Evolutionary conservation across 2,888 invertebrate genomes (phyloP).

Genomic region (Scaeva pyrastri): DNA sequence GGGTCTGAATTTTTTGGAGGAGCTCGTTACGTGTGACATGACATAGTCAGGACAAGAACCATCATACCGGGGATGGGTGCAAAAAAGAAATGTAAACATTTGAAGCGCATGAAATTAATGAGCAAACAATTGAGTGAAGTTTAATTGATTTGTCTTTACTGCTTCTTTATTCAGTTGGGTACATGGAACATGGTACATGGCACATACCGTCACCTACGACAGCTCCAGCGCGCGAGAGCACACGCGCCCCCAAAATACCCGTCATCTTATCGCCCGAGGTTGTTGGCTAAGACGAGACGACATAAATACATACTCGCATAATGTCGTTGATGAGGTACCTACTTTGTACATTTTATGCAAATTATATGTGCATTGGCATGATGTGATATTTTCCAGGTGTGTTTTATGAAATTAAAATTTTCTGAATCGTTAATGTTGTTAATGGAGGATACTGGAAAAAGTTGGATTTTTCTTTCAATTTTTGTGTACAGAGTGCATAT

Average conservation of each 20-base stretch:
- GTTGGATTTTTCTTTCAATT: not conserved
- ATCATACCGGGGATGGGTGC: not conserved
- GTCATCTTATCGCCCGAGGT: slow-evolving; percentile 46
- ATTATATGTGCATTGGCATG: slow-evolving; percentile 49
- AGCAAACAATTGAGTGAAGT: slow-evolving; percentile 73
- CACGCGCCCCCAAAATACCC: not conserved
- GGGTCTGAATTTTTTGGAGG: slow-evolving; percentile 36
- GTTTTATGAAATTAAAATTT: slow-evolving; percentile 31
- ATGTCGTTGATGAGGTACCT: slow-evolving; percentile 42
- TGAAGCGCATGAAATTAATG: slow-evolving; percentile 74
- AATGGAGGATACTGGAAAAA: not conserved
- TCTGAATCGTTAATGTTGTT: not conserved
- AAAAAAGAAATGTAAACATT: slow-evolving; percentile 62
- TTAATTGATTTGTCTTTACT: slow-evolving; percentile 67
- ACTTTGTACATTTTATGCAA: slow-evolving; percentile 41
- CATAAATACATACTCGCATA: slow-evolving; percentile 2
- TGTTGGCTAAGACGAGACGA: slow-evolving; percentile 44
- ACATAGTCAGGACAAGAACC: slow-evolving; percentile 18
- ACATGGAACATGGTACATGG: not conserved
- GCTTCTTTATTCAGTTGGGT: slow-evolving; percentile 31
- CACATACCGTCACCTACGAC: not conserved
- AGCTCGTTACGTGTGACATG: slow-evolving; percentile 23
- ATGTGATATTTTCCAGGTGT: slow-evolving; percentile 32
- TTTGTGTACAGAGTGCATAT: not conserved
- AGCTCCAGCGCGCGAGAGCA: not conserved